Evolutionary conservation across 2,797 vertebrate genomes (phyloP), one percentile per base, ranked within the genome.

Genomic region (Crocidura indochinensis): DNA sequence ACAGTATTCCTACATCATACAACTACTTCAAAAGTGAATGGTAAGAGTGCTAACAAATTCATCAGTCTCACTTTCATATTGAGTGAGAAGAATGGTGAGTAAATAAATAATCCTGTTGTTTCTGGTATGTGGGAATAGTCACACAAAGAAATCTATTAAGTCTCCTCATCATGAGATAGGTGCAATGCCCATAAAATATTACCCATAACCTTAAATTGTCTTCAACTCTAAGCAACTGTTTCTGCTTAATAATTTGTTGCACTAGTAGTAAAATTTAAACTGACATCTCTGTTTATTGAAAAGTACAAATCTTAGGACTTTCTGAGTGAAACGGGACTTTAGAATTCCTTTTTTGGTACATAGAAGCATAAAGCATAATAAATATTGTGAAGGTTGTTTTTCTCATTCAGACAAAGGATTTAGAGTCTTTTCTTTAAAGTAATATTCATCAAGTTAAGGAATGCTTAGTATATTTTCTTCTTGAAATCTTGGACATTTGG

Each of bases 191-290:
- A 4, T 73, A 74, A 88, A 71, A 89, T 77, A 71, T 2, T 26
- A 69, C 69, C 80, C 29, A 14, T 6, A 67, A 62, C 44, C 64
- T 67, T 60, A 38, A 69, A 65, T n/a, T 49, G 44, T 24, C 80
- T 80, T 62, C 73, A 46, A 1, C 24, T 29, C 56, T n/a, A 31
- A 84, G 31, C 38, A 64, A 27, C 10, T 49, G 19, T n/a, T 90
- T 46, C 44, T 22, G n/a, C 51, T 84, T 75, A 8, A 10, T 56
- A 80, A 75, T 75, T 56, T 87, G 44, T 87, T 31, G 77, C 51
- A 24, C 71, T 80, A 6, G 27, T 6, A 51, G 76, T 31, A 71
- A 93, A 91, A 84, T 72, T 78, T 53, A 89, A 89, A 84, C 75
- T 51, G 31, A 74, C 26, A 46, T 64, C 73, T 47, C 65, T 56